phyloP scores from a whole-genome alignment of 2,113 vertebrate genomes.

The Dolichallabes microphthalmus region DNA sequence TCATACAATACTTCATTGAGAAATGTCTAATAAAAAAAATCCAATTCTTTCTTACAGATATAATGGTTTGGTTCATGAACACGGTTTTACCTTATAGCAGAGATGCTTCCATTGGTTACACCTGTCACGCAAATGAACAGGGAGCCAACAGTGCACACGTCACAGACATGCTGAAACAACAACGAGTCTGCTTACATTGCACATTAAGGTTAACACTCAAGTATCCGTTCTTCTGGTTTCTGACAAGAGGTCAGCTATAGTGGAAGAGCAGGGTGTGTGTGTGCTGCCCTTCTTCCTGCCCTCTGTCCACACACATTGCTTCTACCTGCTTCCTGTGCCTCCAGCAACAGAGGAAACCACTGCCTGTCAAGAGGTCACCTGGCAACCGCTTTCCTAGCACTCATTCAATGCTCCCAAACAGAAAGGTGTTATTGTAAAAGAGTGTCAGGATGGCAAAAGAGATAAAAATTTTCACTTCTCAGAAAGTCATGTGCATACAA shows the following conservation, averaged over 20 bases:
- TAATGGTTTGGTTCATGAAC: not conserved
- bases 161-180: slow-evolving; percentile 26
- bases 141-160: slow-evolving; percentile 1
- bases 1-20: not conserved
- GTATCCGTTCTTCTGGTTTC: slow-evolving; percentile 36
- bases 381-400: slow-evolving; percentile 38
- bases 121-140: not conserved
- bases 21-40: not conserved
- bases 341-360: slow-evolving; percentile 44
- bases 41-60: not conserved
- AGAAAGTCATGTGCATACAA: not conserved
- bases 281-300: slow-evolving; percentile 40
- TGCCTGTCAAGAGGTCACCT: slow-evolving; percentile 51
- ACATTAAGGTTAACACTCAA: slow-evolving; percentile 30
- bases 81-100: not conserved
- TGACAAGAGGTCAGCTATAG: slow-evolving; percentile 16
- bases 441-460: not conserved
- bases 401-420: slow-evolving; percentile 13
- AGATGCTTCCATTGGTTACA: not conserved
- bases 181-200: slow-evolving; percentile 28
- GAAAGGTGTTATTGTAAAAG: not conserved
- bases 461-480: slow-evolving; percentile 17
- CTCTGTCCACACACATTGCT: slow-evolving; percentile 16
- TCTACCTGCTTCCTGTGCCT: slow-evolving; percentile 54
- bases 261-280: not conserved